phyloP scores from a whole-genome alignment of 2,888 invertebrate genomes.

The Tuta absoluta region DNA sequence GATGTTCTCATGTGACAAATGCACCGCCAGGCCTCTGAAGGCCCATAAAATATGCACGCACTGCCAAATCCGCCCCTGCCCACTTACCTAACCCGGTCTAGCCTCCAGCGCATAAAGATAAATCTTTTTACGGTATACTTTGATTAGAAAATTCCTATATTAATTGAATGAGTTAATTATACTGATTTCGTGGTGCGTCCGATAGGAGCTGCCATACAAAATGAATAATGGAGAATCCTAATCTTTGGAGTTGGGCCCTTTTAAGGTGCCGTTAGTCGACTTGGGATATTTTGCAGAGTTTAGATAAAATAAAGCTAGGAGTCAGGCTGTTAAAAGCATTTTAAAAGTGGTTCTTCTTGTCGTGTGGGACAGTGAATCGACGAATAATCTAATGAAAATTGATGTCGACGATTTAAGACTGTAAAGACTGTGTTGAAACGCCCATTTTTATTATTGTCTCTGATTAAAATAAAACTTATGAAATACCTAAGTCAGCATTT shows the following conservation, averaged over 20 bases:
- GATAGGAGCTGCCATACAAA: constrained; percentile 35
- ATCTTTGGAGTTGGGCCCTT: constrained; percentile 3
- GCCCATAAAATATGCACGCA: not conserved
- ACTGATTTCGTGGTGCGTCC: constrained; percentile 46
- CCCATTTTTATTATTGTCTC: too few species aligned
- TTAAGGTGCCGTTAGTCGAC: constrained; percentile 15
- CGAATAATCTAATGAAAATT: too few species aligned
- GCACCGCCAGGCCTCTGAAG: not conserved
- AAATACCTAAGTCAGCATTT: too few species aligned
- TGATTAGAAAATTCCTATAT: constrained; percentile 78
- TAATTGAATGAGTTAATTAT: constrained; percentile 72
- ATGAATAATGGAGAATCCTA: constrained; percentile 30
- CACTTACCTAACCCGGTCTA: constrained; percentile 16
- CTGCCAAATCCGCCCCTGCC: not conserved
- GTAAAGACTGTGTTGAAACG: too few species aligned
- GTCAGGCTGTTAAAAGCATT: too few species aligned
- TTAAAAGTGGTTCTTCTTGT: too few species aligned
- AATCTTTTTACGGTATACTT: constrained; percentile 72
- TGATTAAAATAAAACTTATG: too few species aligned
- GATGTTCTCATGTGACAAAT: too few species aligned
- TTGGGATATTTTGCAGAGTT: too few species aligned
- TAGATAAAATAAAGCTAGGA: too few species aligned
- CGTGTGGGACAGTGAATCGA: too few species aligned
- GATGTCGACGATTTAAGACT: too few species aligned
- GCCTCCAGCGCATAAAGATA: constrained; percentile 51